Base-by-base conservation (phyloP, 2,113 vertebrate genomes). In the Hemiscyllium ocellatum region DNA sequence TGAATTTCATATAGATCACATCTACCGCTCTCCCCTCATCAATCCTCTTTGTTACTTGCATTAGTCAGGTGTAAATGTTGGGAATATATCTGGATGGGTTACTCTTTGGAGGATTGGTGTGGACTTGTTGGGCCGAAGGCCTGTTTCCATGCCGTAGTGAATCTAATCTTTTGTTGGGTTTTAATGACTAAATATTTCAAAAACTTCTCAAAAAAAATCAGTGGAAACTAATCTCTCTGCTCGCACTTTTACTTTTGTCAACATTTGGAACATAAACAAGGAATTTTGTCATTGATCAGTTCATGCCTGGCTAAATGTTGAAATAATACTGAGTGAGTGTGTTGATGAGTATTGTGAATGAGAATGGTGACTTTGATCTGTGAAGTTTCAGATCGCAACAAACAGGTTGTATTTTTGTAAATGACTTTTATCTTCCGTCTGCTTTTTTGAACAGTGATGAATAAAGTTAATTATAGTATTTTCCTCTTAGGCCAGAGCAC, bases 381-480 rank as follows among this genome's bases (percentile, higher is more conserved):
- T 95, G 68, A 72, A 50, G 5, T 72, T 76, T 95, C n/a, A 33
- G 68, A 95, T 76, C 72, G 72, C 94, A 50, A 70, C 29, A 68
- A 95, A 19, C 94, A 95, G 69, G 72, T 52, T 95, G 68, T 72
- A 76, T 95, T 95, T 95, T 33, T 33, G 24, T 26, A 95, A 95
- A 95, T 95, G 22, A 72, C 42, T 72, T 76, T 76, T 52, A 76
- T 95, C 68, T 76, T 95, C 93, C 1, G 37, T 29, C 65, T 95
- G 93, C 15, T 47, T 95, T 94, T 95, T 72, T 72, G 68, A 52
- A 29, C 66, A 72, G 22, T 72, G 22, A 95, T 50, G 94, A 95
- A 95, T 72, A 72, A 94, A 70, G 94, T 95, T 52, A 72, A 95
- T 95, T 95, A 95, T 76, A 33, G 69, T 72, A 70, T 76, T 72